Evolutionary conservation across 2,797 vertebrate species (phyloP), one percentile per base, ranked within the genome.

Genomic region (Sebastes iracundus): DNA sequence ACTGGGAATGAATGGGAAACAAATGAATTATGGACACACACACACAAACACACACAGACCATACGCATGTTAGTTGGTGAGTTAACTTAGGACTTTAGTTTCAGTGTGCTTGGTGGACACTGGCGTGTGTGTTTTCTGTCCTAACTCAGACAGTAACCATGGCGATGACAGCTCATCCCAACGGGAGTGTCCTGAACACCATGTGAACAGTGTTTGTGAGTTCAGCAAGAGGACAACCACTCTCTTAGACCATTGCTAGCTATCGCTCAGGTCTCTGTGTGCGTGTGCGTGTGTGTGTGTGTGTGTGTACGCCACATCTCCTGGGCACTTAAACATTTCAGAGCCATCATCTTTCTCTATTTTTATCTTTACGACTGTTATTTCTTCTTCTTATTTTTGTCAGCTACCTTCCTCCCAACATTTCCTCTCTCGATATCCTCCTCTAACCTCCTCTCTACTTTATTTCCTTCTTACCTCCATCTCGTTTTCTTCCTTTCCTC

Each of bases 201-300:
- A 73, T 86, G 81, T 87, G 75, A 77, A 77, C 72, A 62, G 70
- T 79, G 86, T 83, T 52, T 80, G 79, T 32, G 83, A 82, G 92
- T 95, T 96, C 94, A 95, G 77, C 83, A 32, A 82, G 81, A 93
- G 93, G 94, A 90, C 95, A 95, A 75, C 72, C 49, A 67, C 72
- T 78, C 72, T 78, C 68, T 32, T 61, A 87, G 64, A 76, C 81
- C 65, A 87, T 69, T 77, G 79, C 83, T 71, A 70, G 38, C 73
- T 86, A 74, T 59, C 20, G 38, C 66, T 73, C 93, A 90, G 68
- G 61, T 82, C 72, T 76, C 53, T 79, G 67, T 70, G 72, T 68
- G 67, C 73, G 53, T 67, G 65, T 71, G 87, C 67, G 79, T 64
- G 61, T 38, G 59, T 42, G 59, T 75, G 74, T 78, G 65, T 16